A percentile compares a stretch with the other conserved stretches of the same genome.
These are phyloP conservation scores for Isurus oxyrinchus DNA, from an alignment of 2,113 vertebrate species.

Conservation along the genomic window DNA sequence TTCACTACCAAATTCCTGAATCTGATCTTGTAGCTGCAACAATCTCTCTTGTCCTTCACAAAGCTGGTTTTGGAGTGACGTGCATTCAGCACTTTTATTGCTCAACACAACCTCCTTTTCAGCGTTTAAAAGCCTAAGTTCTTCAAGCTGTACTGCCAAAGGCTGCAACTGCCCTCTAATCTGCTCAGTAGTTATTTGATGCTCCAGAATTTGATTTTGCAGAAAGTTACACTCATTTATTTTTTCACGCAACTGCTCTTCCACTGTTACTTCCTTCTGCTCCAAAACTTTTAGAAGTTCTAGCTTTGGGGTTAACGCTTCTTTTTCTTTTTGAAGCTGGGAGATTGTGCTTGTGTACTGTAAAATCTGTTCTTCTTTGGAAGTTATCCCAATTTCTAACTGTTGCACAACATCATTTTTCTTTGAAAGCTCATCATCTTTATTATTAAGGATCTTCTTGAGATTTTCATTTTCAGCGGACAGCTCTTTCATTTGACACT, in stretches of 20 bases:
- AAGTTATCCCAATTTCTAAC: constrained; percentile 51
- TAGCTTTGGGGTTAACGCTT: constrained; percentile 47
- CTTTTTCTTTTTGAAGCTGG: constrained; percentile 56
- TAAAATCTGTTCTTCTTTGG: constrained; percentile 47
- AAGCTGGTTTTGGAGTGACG: constrained; percentile 52
- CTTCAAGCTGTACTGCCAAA: constrained; percentile 52
- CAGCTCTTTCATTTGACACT: constrained; percentile 53
- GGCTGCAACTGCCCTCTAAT: constrained; percentile 52
- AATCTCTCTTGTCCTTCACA: constrained; percentile 56
- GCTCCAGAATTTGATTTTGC: constrained; percentile 52
- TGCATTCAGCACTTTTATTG: constrained; percentile 50
- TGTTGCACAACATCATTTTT: constrained; percentile 49
- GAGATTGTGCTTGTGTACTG: constrained; percentile 51
- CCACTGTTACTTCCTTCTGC: constrained; percentile 53
- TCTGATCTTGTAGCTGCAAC: constrained; percentile 59
- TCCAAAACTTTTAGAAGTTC: constrained; percentile 51
- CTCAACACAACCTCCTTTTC: constrained; percentile 54
- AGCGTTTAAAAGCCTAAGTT: constrained; percentile 44
- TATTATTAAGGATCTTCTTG: constrained; percentile 50
- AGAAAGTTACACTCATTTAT: constrained; percentile 56
- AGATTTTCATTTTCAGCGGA: constrained; percentile 56
- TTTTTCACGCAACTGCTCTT: constrained; percentile 59
- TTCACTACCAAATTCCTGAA: constrained; percentile 53
- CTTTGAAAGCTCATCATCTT: constrained; percentile 46
- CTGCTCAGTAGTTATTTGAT: constrained; percentile 49